Percentiles rank a stretch among this genome's conserved stretches.
Conservation (phyloP, 2,113 vertebrate species). For the Alces alces region DNA sequence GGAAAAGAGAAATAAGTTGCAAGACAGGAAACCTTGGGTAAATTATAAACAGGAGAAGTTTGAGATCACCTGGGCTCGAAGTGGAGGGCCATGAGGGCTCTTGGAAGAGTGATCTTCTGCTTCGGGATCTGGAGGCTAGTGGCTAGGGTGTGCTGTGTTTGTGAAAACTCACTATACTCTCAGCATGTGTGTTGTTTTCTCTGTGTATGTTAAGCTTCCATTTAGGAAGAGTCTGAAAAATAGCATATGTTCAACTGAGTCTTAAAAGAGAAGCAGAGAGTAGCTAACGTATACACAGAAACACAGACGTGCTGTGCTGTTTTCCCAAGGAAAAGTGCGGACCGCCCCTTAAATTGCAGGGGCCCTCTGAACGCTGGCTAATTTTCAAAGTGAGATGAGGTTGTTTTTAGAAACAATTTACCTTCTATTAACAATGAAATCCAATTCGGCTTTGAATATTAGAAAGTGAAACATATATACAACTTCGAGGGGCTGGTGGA, state of each 20-base stretch:
- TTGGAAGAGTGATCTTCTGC: not conserved
- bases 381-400: conserved; percentile 75
- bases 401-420: conserved; percentile 80
- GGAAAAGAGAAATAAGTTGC: not conserved
- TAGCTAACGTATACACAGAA: not conserved
- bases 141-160: not conserved
- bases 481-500: conserved; percentile 71
- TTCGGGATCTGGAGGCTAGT: not conserved
- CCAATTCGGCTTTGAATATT: conserved; percentile 71
- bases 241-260: not conserved
- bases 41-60: conserved; percentile 27
- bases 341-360: not conserved
- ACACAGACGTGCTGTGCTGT: not conserved
- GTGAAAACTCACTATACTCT: not conserved
- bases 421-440: conserved; percentile 79
- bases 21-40: not conserved
- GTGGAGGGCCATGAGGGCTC: not conserved
- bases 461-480: conserved; percentile 77
- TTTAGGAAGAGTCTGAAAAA: not conserved
- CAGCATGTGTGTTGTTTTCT: not conserved
- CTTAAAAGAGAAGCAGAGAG: not conserved
- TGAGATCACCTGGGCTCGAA: not conserved
- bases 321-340: conserved; percentile 21
- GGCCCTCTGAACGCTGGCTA: conserved; percentile 62
- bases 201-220: not conserved